Percentiles rank a stretch among this genome's conserved stretches.
Conservation (phyloP, 2,888 invertebrate genomes). For the Melanostoma mellinum region DNA sequence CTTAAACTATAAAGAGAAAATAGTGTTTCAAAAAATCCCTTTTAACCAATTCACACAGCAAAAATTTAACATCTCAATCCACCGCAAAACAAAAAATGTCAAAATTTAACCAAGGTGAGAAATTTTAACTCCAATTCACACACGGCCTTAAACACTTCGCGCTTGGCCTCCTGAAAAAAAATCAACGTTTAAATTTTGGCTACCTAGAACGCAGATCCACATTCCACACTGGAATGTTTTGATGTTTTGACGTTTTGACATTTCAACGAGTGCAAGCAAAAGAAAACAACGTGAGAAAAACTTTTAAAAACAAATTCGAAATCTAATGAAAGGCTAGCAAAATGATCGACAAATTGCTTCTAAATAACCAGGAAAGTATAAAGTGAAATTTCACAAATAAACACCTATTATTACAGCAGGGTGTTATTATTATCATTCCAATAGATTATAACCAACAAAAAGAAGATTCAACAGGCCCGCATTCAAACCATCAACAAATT, state of each 20-base stretch:
- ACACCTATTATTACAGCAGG: background rate
- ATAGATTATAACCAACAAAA: slow-evolving; percentile 80
- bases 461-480: slow-evolving; percentile 77
- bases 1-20: too few relatives aligned
- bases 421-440: background rate
- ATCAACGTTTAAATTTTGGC: too few relatives aligned
- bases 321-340: slow-evolving; percentile 34
- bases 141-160: too few relatives aligned
- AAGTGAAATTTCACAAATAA: background rate
- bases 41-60: too few relatives aligned
- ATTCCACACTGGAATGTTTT: slow-evolving; percentile 40
- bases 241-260: slow-evolving; percentile 61
- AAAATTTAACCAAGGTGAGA: too few relatives aligned
- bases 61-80: too few relatives aligned
- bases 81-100: too few relatives aligned
- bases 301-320: background rate
- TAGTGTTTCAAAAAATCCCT: too few relatives aligned
- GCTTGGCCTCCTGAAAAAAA: too few relatives aligned
- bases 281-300: slow-evolving; percentile 3
- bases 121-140: too few relatives aligned
- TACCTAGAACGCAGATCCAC: too few relatives aligned
- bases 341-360: slow-evolving; percentile 79
- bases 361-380: slow-evolving; percentile 79
- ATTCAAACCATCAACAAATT: slow-evolving; percentile 78
- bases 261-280: slow-evolving; percentile 1